Conservation (phyloP, 2,888 invertebrate genomes). For the Sphaerophoria rueppellii region DNA sequence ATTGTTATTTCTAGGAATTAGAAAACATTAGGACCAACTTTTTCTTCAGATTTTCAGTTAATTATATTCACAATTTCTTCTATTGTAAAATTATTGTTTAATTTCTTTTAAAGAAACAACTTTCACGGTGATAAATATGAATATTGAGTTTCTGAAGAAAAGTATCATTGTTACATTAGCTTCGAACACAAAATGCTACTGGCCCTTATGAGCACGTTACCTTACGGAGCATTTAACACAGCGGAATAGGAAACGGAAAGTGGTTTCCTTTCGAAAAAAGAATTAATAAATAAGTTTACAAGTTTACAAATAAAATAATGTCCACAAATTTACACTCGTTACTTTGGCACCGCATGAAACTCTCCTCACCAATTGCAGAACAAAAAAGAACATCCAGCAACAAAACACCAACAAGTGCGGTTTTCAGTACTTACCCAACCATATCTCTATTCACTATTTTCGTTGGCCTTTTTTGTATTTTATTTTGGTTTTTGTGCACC, state of each 20-base stretch:
- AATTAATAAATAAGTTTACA: conserved; percentile 38
- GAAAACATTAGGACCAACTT: no score
- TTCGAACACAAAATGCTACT: conserved; percentile 5
- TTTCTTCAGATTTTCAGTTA: no score
- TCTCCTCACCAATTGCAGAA: background rate
- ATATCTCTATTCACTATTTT: conserved; percentile 37
- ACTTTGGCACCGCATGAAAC: conserved; percentile 67
- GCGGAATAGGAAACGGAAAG: conserved; percentile 69
- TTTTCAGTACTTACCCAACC: conserved; percentile 29
- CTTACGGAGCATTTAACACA: conserved; percentile 64
- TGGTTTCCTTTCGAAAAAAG: conserved; percentile 56
- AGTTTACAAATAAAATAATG: conserved; percentile 34
- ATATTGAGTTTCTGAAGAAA: conserved; percentile 11
- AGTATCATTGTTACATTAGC: conserved; percentile 16
- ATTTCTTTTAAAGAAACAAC: no score
- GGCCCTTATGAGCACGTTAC: conserved; percentile 37
- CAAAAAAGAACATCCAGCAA: conserved; percentile 16
- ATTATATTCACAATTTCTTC: no score
- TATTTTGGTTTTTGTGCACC: conserved; percentile 40
- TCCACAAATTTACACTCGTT: conserved; percentile 71
- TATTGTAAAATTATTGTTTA: no score
- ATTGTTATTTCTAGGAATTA: no score
- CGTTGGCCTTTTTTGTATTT: background rate
- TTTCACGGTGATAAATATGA: no score
- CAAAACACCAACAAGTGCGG: conserved; percentile 12